phyloP scores from a whole-genome alignment of 1,140 invertebrate genomes.

The Hypothenemus hampei region DNA sequence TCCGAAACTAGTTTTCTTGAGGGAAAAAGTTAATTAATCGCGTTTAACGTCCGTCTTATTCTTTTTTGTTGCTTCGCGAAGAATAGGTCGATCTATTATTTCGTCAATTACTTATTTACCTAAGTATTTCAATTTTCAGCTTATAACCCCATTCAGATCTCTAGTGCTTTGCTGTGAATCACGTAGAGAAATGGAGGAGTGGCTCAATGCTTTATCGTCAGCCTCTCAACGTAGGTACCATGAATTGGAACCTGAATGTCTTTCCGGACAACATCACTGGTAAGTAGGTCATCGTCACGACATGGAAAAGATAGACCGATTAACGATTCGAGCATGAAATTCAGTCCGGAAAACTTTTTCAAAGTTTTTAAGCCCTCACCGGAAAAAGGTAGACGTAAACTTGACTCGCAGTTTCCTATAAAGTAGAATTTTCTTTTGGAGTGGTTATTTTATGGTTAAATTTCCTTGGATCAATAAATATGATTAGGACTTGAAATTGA shows the following conservation, averaged over 20 bases:
- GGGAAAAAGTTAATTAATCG: background rate
- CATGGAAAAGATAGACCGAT: too few relatives aligned
- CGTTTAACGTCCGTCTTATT: background rate
- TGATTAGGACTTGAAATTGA: too few relatives aligned
- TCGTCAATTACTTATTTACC: background rate
- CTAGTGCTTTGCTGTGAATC: conserved; percentile 78
- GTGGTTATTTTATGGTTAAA: too few relatives aligned
- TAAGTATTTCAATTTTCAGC: conserved; percentile 51
- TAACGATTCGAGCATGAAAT: too few relatives aligned
- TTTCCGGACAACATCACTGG: conserved; percentile 89
- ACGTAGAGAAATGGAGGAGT: conserved; percentile 84
- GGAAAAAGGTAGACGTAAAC: too few relatives aligned
- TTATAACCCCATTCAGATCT: conserved; percentile 79
- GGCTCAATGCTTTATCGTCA: conserved; percentile 71
- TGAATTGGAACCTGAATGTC: conserved; percentile 60
- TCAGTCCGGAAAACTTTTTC: too few relatives aligned
- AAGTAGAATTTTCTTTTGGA: too few relatives aligned
- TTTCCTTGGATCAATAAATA: too few relatives aligned
- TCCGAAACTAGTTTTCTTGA: background rate
- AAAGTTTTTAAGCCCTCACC: too few relatives aligned
- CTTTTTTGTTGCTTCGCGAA: background rate
- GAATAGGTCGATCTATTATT: background rate
- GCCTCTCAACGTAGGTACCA: conserved; percentile 64
- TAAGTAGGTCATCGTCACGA: too few relatives aligned
- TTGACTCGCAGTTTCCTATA: too few relatives aligned